phyloP scores from a whole-genome alignment of 2,113 vertebrate genomes.

The Gymnogyps californianus region DNA sequence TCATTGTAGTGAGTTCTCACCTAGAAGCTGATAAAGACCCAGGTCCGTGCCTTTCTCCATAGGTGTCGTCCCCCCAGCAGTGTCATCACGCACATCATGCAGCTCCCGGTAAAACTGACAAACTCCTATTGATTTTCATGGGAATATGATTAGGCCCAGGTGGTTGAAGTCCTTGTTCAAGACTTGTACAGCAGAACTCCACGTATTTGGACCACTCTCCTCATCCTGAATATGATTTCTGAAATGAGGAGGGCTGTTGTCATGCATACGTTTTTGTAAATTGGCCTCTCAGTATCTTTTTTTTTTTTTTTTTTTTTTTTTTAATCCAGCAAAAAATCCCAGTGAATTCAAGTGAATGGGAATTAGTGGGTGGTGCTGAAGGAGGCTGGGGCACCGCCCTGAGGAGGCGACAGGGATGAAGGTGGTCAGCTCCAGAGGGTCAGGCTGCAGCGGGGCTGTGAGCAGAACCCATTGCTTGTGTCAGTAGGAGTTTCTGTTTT shows the following conservation, averaged over 20 bases:
- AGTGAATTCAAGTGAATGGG: background rate
- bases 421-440: rapidly evolving
- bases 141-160: background rate
- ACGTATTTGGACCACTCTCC: background rate
- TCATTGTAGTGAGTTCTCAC: background rate
- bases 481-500: background rate
- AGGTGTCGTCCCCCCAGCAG: background rate
- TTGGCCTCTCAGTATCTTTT: background rate
- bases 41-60: background rate
- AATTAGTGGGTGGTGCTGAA: background rate
- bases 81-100: background rate
- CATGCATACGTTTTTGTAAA: background rate
- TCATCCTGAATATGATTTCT: background rate
- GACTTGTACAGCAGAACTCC: background rate
- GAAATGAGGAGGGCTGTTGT: background rate
- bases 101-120: background rate
- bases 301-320: background rate
- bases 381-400: background rate
- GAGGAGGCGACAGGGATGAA: background rate
- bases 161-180: background rate
- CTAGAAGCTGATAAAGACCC: background rate
- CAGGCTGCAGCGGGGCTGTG: background rate
- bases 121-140: background rate
- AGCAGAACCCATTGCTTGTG: background rate
- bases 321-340: background rate